Percentiles rank a stretch among this genome's conserved stretches.
Evolutionary conservation across 2,888 invertebrate genomes (phyloP).

Genomic region (Tupiocoris notatus): DNA sequence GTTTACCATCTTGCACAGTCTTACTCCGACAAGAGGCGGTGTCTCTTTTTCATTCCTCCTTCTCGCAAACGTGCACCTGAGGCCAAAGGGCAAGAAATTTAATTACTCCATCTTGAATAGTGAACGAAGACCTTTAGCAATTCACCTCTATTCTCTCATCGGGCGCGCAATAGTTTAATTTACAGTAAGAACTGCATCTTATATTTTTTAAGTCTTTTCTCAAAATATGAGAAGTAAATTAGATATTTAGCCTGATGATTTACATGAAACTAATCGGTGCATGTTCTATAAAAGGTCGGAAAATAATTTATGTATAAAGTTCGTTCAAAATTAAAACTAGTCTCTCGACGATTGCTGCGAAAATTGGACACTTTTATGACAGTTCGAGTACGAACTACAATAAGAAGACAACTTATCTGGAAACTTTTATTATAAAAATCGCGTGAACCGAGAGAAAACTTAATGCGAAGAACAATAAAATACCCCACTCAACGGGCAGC

Average conservation of each 20-base stretch:
- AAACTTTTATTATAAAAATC: neutral
- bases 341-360: neutral
- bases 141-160: neutral
- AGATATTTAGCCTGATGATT: too few relatives aligned
- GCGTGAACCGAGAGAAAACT: neutral
- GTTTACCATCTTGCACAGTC: constrained; percentile 13
- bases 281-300: neutral
- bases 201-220: too few relatives aligned
- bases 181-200: neutral
- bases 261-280: neutral
- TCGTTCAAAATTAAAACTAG: too few relatives aligned
- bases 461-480: neutral
- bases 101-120: neutral
- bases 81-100: neutral
- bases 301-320: too few relatives aligned
- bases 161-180: neutral
- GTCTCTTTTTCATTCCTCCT: constrained; percentile 10
- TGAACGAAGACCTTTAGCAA: neutral
- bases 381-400: too few relatives aligned
- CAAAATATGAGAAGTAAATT: neutral
- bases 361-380: neutral
- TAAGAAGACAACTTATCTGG: neutral
- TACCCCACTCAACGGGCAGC: neutral
- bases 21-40: constrained; percentile 13
- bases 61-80: neutral